phyloP scores from a whole-genome alignment of 2,797 vertebrate genomes.

The Crypturellus tataupa region DNA sequence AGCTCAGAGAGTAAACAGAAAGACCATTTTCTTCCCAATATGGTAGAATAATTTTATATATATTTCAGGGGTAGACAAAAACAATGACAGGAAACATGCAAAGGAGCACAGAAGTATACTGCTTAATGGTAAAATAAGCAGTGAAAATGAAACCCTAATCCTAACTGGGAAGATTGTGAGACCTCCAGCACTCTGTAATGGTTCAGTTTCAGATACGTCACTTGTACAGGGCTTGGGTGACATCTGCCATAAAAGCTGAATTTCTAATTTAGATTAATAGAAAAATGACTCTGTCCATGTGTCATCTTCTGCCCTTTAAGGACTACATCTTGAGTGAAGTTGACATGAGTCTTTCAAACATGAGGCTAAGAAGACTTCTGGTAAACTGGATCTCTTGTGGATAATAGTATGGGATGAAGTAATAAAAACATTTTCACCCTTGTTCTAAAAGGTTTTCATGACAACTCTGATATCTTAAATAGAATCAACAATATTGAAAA shows the following conservation, averaged over 20 bases:
- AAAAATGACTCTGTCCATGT: not conserved
- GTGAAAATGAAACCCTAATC: not conserved
- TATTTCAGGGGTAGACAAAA: not conserved
- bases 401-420: not conserved
- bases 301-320: not conserved
- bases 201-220: conserved; percentile 27
- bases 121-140: not conserved
- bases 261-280: conserved; percentile 34
- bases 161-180: conserved; percentile 21
- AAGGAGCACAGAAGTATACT: not conserved
- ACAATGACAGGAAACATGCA: not conserved
- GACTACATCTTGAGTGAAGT: not conserved
- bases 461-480: not conserved
- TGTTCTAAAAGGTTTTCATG: not conserved
- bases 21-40: not conserved
- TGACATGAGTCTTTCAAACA: not conserved
- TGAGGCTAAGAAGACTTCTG: not conserved
- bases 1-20: not conserved
- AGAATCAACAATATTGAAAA: fast-evolving
- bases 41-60: not conserved
- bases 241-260: conserved; percentile 27
- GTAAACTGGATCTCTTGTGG: not conserved
- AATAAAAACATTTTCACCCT: not conserved
- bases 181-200: conserved; percentile 10
- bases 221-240: not conserved